Evolutionary conservation across 2,797 vertebrate genomes (phyloP).

Genomic region (Sciaenops ocellatus): DNA sequence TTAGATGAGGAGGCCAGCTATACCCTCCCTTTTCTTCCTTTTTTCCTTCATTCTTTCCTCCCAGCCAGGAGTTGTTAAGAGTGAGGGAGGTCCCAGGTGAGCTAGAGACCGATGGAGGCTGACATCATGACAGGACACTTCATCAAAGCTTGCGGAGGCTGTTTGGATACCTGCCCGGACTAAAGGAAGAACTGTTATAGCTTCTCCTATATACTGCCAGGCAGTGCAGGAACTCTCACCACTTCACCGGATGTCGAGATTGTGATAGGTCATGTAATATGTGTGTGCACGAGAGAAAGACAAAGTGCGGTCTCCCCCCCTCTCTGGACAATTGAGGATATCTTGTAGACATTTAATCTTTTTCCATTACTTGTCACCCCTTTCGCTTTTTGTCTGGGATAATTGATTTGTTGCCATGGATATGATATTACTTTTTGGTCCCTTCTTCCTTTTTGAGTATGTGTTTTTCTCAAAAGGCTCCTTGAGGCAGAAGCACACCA

Average conservation of each 20-base stretch:
- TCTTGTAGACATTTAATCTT: conserved; percentile 49
- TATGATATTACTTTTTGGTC: conserved; percentile 49
- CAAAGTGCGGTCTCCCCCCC: neutral
- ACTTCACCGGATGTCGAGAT: conserved; percentile 40
- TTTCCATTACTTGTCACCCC: conserved; percentile 49
- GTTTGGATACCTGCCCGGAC: conserved; percentile 75
- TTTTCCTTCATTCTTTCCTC: conserved; percentile 20
- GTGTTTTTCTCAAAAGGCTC: neutral
- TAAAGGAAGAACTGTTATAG: conserved; percentile 58
- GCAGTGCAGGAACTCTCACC: conserved; percentile 50
- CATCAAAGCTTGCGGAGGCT: conserved; percentile 74
- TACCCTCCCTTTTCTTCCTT: conserved; percentile 10
- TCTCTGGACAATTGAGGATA: conserved; percentile 21
- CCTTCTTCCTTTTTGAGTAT: conserved; percentile 26
- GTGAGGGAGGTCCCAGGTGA: conserved; percentile 80
- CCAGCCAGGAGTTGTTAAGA: conserved; percentile 64
- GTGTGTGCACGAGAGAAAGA: conserved; percentile 24
- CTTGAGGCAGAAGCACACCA: neutral
- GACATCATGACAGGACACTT: conserved; percentile 85
- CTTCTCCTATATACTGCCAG: conserved; percentile 61
- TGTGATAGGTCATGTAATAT: conserved; percentile 39
- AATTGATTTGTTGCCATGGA: conserved; percentile 72
- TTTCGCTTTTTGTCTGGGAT: conserved; percentile 42
- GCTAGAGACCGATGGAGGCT: conserved; percentile 74
- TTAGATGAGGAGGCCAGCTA: conserved; percentile 36